A percentile compares a stretch with the other conserved stretches of the same genome.
Conservation (phyloP, 2,888 invertebrate genomes). For the Andrena fulva region DNA sequence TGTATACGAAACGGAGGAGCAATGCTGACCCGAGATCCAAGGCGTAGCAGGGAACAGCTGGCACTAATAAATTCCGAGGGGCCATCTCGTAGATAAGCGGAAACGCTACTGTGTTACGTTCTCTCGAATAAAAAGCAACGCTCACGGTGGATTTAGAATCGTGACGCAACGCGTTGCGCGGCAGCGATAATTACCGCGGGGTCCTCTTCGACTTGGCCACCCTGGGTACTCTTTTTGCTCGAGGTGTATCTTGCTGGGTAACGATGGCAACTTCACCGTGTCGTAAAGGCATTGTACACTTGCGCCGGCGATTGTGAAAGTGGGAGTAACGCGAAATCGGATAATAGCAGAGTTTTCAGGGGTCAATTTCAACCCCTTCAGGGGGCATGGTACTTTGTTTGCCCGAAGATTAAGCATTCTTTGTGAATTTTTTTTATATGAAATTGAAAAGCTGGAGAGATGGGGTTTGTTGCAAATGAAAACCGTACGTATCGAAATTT, state of each 20-base stretch:
- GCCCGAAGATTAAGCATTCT: too few species aligned
- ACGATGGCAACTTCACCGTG: neutral
- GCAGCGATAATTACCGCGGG: neutral
- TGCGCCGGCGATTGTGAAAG: too few species aligned
- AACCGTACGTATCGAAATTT: too few species aligned
- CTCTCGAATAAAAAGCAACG: neutral
- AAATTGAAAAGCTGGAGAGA: too few species aligned
- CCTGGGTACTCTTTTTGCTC: neutral
- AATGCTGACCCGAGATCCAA: neutral
- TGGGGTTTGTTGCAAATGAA: too few species aligned
- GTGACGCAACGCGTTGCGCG: constrained; percentile 4
- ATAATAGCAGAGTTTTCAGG: too few species aligned
- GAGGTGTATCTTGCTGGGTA: neutral
- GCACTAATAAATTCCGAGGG: constrained; percentile 48
- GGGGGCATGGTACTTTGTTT: too few species aligned
- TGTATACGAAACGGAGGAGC: neutral
- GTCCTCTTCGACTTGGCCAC: neutral
- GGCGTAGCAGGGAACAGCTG: constrained; percentile 32
- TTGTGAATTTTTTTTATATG: too few species aligned
- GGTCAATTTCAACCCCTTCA: too few species aligned
- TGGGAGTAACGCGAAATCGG: too few species aligned
- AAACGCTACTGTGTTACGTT: constrained; percentile 14
- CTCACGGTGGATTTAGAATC: constrained; percentile 1
- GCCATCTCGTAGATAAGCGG: constrained; percentile 50
- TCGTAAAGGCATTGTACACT: too few species aligned